Conservation (phyloP, 2,113 vertebrate species). For the Phylloscopus trochilus region DNA sequence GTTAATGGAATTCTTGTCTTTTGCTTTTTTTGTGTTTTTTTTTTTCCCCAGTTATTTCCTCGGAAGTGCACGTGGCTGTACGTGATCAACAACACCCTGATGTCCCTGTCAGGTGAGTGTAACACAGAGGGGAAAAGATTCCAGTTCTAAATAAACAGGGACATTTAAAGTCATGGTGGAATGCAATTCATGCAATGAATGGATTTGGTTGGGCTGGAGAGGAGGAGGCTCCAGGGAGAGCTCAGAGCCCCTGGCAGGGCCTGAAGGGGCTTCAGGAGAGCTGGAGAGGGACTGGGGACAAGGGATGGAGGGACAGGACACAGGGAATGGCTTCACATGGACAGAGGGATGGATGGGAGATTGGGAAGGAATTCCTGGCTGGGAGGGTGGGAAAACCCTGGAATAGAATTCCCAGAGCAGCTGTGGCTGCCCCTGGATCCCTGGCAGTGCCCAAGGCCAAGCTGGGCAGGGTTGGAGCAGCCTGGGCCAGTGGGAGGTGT, state of each 20-base stretch:
- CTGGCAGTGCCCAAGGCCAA: neutral
- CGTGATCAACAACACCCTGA: slow-evolving; percentile 97
- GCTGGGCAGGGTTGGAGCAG: accelerated
- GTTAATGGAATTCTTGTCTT: neutral
- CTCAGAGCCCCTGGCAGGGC: neutral
- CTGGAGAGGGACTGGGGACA: neutral
- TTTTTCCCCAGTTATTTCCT: slow-evolving; percentile 83
- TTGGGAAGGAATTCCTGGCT: neutral
- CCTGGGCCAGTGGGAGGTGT: neutral
- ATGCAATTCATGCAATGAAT: too few species aligned
- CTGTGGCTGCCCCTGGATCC: neutral
- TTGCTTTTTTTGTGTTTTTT: slow-evolving; percentile 14
- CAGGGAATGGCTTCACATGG: neutral
- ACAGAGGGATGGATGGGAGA: accelerated
- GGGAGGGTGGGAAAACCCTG: neutral
- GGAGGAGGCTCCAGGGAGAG: neutral
- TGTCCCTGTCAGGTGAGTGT: slow-evolving; percentile 94
- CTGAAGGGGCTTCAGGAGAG: neutral
- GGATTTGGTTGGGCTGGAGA: neutral
- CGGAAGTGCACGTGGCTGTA: slow-evolving; percentile 96
- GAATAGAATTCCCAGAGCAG: neutral
- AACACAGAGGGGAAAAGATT: neutral
- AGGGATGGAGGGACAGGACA: neutral
- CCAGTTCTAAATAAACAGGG: neutral
- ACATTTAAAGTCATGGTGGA: neutral